phyloP scores from a whole-genome alignment of 1,140 invertebrate genomes.

The Scylla paramamosain region DNA sequence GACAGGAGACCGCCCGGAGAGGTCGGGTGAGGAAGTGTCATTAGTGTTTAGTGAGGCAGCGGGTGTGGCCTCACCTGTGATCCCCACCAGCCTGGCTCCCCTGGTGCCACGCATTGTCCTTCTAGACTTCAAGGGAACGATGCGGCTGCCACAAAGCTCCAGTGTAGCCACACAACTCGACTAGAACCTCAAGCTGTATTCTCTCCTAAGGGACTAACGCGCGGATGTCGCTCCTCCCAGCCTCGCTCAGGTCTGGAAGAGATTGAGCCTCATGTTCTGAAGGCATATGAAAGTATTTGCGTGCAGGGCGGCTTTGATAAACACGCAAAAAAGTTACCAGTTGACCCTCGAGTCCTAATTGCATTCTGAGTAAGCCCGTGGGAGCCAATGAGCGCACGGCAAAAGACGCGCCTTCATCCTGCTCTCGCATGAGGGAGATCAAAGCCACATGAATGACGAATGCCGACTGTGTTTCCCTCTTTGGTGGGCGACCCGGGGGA shows the following conservation, averaged over 20 bases:
- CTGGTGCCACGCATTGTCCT: constrained; percentile 26
- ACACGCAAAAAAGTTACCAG: not conserved
- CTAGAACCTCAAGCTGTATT: not conserved
- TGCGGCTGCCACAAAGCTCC: not conserved
- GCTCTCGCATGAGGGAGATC: constrained; percentile 32
- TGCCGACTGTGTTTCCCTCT: constrained; percentile 45
- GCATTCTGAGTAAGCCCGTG: constrained; percentile 53
- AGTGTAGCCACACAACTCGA: not conserved
- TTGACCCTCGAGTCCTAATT: constrained; percentile 43
- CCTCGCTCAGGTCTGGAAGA: not conserved
- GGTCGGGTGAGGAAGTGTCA: constrained; percentile 30
- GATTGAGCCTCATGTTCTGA: not conserved
- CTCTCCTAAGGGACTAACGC: not conserved
- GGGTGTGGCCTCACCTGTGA: constrained; percentile 31
- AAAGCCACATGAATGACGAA: constrained; percentile 46
- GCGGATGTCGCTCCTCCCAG: not conserved
- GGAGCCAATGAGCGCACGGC: constrained; percentile 55
- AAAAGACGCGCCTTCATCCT: constrained; percentile 49
- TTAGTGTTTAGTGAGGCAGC: constrained; percentile 49
- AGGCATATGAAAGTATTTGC: not conserved
- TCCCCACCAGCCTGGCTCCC: constrained; percentile 4
- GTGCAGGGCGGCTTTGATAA: constrained; percentile 14
- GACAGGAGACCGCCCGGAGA: not conserved
- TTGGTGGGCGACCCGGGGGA: constrained; percentile 37
- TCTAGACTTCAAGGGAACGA: not conserved